phyloP scores from a whole-genome alignment of 2,888 invertebrate species.

The Clusia tigrina region DNA sequence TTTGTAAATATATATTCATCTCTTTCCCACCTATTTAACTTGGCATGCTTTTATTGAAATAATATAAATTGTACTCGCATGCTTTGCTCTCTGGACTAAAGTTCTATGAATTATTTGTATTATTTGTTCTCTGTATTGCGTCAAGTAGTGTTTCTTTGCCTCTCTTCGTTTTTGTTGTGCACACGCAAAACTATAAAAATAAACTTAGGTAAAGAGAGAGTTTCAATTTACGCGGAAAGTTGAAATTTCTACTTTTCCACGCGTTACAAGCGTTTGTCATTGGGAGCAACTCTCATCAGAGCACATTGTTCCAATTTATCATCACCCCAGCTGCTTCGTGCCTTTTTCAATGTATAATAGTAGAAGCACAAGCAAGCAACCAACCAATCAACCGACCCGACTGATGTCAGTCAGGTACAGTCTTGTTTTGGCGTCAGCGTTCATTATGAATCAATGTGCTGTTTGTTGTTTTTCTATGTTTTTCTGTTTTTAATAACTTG shows the following conservation, averaged over 20 bases:
- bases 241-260: no score
- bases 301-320: no score
- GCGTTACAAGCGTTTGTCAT: no score
- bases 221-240: no score
- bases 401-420: conserved; percentile 17
- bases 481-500: not conserved
- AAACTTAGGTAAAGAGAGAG: no score
- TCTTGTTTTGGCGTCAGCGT: conserved; percentile 10
- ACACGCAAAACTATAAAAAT: conserved; percentile 1
- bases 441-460: not conserved
- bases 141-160: not conserved
- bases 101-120: not conserved
- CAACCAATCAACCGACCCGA: not conserved
- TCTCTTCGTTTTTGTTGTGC: not conserved
- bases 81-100: conserved; percentile 4
- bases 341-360: not conserved
- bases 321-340: no score
- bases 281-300: no score
- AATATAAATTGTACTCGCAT: conserved; percentile 28
- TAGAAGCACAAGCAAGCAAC: not conserved
- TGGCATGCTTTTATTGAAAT: conserved; percentile 38
- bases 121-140: not conserved
- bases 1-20: conserved; percentile 14
- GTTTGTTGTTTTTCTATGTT: not conserved
- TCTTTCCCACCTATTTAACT: conserved; percentile 26